phyloP scores from a whole-genome alignment of 2,888 invertebrate genomes.

The Cartodere bifasciata region DNA sequence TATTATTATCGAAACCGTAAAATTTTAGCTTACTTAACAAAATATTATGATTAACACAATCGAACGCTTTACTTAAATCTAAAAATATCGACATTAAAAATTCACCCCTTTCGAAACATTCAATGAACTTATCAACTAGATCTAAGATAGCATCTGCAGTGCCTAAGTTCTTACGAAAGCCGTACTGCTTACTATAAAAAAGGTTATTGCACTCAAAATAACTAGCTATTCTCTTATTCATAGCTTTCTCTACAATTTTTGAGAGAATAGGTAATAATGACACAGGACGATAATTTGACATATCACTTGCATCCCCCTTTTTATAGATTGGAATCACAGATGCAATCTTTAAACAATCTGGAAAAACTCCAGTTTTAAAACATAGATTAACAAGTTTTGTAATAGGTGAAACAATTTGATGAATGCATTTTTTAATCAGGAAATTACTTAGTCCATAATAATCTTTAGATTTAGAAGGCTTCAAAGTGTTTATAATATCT shows the following conservation, averaged over 20 bases:
- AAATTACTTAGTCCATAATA: no score
- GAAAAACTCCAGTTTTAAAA: constrained; percentile 2
- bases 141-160: constrained; percentile 1
- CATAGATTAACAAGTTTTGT: no score
- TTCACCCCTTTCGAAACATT: no score
- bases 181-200: background rate
- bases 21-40: background rate
- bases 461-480: no score
- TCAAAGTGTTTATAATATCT: no score
- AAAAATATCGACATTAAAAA: background rate
- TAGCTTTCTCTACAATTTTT: constrained; percentile 9
- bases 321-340: background rate
- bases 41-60: constrained; percentile 1
- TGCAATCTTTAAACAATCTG: background rate
- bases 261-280: constrained; percentile 5
- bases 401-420: no score
- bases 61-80: constrained; percentile 2
- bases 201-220: constrained; percentile 8
- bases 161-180: constrained; percentile 1
- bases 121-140: no score
- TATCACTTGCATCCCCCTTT: constrained; percentile 1
- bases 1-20: background rate
- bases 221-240: background rate
- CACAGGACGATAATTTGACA: constrained; percentile 12
- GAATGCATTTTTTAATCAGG: no score